phyloP scores from a whole-genome alignment of 2,113 vertebrate species.

The Tursiops truncatus region DNA sequence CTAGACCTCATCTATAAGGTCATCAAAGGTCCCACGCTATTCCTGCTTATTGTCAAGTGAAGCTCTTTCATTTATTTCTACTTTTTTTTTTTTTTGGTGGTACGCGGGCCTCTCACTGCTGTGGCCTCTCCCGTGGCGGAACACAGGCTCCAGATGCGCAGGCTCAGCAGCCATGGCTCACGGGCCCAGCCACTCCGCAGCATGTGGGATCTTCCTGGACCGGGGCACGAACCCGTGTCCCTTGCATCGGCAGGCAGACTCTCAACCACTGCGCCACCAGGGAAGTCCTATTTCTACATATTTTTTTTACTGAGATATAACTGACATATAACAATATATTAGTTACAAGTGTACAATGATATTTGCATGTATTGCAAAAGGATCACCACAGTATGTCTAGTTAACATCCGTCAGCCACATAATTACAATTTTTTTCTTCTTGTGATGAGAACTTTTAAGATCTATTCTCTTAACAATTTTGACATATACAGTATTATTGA shows the following conservation, averaged over 20 bases:
- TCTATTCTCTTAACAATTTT: neutral
- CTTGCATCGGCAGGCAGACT: too few relatives aligned
- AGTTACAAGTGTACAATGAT: neutral
- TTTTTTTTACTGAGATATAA: neutral
- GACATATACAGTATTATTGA: neutral
- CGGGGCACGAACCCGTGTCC: too few relatives aligned
- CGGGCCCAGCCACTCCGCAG: too few relatives aligned
- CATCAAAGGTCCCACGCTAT: neutral
- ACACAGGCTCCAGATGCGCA: too few relatives aligned
- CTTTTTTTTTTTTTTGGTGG: too few relatives aligned
- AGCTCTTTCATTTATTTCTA: neutral
- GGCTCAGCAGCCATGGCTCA: too few relatives aligned
- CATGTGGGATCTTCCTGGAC: too few relatives aligned
- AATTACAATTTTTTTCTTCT: neutral
- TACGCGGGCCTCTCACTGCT: too few relatives aligned
- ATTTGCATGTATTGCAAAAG: neutral
- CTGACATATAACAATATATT: neutral
- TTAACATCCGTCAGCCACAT: neutral
- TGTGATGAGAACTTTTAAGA: neutral
- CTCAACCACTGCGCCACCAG: too few relatives aligned
- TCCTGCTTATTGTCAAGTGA: neutral
- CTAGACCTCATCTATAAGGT: neutral
- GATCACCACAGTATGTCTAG: neutral
- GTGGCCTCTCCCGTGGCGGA: too few relatives aligned
- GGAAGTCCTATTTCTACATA: too few relatives aligned